phyloP scores from a whole-genome alignment of 1,140 invertebrate genomes.

The Zaprionus nigranus region DNA sequence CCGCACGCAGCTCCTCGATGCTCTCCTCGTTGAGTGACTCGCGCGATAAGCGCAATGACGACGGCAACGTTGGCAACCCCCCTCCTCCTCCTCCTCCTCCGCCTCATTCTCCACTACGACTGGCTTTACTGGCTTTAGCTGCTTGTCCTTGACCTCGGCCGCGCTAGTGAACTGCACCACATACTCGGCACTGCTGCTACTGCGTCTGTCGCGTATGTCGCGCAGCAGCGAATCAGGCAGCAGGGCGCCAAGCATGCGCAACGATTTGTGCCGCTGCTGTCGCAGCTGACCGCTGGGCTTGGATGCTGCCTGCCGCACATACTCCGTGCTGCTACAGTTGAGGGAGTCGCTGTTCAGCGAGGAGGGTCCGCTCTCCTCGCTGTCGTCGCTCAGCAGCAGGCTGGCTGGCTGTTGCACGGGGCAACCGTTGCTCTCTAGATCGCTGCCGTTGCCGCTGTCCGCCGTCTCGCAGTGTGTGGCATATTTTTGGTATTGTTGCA shows the following conservation, averaged over 20 bases:
- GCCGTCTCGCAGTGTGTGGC: conserved; percentile 89
- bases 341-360: conserved; percentile 80
- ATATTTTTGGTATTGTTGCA: conserved; percentile 73
- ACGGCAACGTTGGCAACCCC: conserved; percentile 5
- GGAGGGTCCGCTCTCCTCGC: conserved; percentile 77
- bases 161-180: conserved; percentile 61
- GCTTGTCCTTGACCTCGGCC: conserved; percentile 51
- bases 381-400: conserved; percentile 86
- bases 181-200: conserved; percentile 45
- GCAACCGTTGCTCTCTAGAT: conserved; percentile 87
- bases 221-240: conserved; percentile 78
- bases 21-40: conserved; percentile 70
- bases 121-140: conserved; percentile 18
- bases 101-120: neutral
- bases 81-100: neutral
- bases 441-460: conserved; percentile 93
- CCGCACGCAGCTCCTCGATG: conserved; percentile 71
- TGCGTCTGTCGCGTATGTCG: conserved; percentile 77
- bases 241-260: conserved; percentile 56
- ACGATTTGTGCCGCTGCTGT: conserved; percentile 61
- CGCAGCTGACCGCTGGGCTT: conserved; percentile 63
- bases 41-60: conserved; percentile 54
- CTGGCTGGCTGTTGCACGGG: conserved; percentile 78
- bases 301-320: conserved; percentile 64
- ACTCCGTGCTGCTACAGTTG: conserved; percentile 71